Conservation (phyloP, 1,140 invertebrate species). For the Tetraneura akinire region DNA sequence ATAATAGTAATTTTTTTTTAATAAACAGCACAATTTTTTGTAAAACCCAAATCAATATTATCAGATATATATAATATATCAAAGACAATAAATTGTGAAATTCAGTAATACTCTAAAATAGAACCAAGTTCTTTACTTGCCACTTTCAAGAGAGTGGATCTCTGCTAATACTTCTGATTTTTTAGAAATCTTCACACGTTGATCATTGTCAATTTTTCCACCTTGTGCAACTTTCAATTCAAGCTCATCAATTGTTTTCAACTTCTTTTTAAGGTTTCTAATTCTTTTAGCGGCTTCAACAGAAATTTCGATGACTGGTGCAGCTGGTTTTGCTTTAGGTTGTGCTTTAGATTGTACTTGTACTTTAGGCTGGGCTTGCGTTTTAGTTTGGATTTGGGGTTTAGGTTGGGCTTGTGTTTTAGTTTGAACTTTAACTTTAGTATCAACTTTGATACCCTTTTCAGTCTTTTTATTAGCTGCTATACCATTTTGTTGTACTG, state of each 20-base stretch:
- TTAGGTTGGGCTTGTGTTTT: background rate
- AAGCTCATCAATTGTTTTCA: constrained; percentile 36
- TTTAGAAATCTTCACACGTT: constrained; percentile 35
- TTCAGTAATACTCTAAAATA: constrained; percentile 29
- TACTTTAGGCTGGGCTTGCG: background rate
- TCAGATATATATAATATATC: constrained; percentile 39
- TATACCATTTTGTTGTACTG: constrained; percentile 21
- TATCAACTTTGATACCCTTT: constrained; percentile 23
- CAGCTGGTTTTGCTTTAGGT: constrained; percentile 20
- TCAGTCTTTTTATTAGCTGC: constrained; percentile 38
- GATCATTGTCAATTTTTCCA: constrained; percentile 41
- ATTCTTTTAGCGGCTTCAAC: constrained; percentile 41
- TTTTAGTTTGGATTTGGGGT: background rate
- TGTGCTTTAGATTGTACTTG: background rate
- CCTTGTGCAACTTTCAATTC: constrained; percentile 45
- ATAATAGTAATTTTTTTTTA: constrained; percentile 22
- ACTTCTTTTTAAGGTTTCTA: constrained; percentile 41
- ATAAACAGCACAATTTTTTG: constrained; percentile 11
- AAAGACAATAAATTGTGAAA: constrained; percentile 42
- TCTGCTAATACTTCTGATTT: constrained; percentile 30
- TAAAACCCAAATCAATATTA: constrained; percentile 40
- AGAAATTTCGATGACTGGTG: constrained; percentile 31
- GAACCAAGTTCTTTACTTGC: constrained; percentile 2
- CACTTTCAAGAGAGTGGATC: constrained; percentile 22
- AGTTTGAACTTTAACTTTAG: constrained; percentile 9